Conservation (phyloP, 2,888 invertebrate genomes). For the Trichogramma evanescens region DNA sequence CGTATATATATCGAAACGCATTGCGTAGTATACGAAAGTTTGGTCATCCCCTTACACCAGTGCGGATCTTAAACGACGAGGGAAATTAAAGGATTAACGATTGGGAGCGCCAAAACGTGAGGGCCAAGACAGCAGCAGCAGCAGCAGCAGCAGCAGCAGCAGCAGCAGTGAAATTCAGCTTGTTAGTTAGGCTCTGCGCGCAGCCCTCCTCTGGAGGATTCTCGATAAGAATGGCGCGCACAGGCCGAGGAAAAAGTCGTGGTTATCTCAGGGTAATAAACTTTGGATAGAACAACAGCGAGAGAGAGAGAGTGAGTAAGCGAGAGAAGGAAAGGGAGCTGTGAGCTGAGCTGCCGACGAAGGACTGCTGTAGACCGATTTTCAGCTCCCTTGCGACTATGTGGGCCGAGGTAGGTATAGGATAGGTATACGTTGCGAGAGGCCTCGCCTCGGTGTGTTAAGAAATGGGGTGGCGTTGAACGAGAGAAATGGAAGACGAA, state of each 20-base stretch:
- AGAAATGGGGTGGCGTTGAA: not conserved
- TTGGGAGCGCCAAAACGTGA: slow-evolving; percentile 1
- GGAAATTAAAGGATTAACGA: slow-evolving; percentile 14
- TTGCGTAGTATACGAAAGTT: no score
- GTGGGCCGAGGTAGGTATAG: not conserved
- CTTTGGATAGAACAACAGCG: slow-evolving; percentile 38
- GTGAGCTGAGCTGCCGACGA: slow-evolving; percentile 7
- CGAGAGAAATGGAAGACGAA: not conserved
- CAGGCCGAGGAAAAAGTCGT: slow-evolving; percentile 27
- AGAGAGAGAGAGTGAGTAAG: slow-evolving; percentile 14
- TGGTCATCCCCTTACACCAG: no score
- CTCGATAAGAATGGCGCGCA: slow-evolving; percentile 38
- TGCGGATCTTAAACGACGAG: not conserved
- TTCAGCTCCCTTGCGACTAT: no score
- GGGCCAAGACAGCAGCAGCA: not conserved
- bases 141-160: not conserved
- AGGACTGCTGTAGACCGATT: no score
- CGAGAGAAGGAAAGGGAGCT: slow-evolving; percentile 27
- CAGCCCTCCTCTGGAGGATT: slow-evolving; percentile 27
- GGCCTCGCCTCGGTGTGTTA: no score
- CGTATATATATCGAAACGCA: no score
- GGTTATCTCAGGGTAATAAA: slow-evolving; percentile 45
- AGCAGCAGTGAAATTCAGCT: slow-evolving; percentile 17
- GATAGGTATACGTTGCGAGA: not conserved
- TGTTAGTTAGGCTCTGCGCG: slow-evolving; percentile 33